phyloP scores from a whole-genome alignment of 2,888 invertebrate genomes.

The Crioceris asparagi region DNA sequence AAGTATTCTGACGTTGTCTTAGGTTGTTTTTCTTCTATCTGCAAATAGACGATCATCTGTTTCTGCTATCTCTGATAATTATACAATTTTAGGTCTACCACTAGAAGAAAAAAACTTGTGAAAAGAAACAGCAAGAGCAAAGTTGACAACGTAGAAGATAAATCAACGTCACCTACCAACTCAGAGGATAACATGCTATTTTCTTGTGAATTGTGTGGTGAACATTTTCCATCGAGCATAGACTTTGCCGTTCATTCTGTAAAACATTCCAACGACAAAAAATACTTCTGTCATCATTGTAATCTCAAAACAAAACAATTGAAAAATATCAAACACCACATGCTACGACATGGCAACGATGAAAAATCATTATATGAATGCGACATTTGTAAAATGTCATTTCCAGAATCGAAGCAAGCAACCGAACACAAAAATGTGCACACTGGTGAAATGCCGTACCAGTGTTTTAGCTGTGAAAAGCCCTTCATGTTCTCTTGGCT shows the following conservation, averaged over 20 bases:
- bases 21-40: no score
- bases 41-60: no score
- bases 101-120: no score
- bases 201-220: constrained; percentile 44
- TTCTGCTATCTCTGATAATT: no score
- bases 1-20: no score
- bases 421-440: constrained; percentile 31
- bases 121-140: no score
- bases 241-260: constrained; percentile 31
- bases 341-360: constrained; percentile 16
- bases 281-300: constrained; percentile 32
- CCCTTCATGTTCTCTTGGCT: constrained; percentile 27
- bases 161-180: no score
- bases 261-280: constrained; percentile 26
- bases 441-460: constrained; percentile 29
- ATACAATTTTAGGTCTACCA: no score
- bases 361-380: constrained; percentile 9
- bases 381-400: constrained; percentile 14
- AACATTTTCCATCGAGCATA: constrained; percentile 37
- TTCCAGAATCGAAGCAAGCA: constrained; percentile 20
- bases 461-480: constrained; percentile 40
- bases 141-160: no score
- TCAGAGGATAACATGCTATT: constrained; percentile 29
- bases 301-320: constrained; percentile 22
- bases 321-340: constrained; percentile 22